phyloP scores from a whole-genome alignment of 1,140 invertebrate species.

The Venustaconcha ellipsiformis region DNA sequence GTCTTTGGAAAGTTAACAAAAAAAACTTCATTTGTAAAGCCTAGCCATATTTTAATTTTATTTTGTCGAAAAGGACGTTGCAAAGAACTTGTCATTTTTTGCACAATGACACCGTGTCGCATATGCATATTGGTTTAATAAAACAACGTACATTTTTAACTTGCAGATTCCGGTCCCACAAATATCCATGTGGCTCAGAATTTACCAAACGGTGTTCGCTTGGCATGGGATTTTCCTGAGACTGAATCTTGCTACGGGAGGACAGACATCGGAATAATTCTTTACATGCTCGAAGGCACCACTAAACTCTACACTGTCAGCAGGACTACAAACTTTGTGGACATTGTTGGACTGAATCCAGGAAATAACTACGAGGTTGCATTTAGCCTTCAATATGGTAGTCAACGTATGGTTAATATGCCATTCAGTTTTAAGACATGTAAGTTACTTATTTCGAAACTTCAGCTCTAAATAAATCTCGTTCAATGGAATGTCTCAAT shows the following conservation, averaged over 20 bases:
- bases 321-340: slow-evolving; percentile 8
- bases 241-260: slow-evolving; percentile 17
- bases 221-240: slow-evolving; percentile 19
- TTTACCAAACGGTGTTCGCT: slow-evolving; percentile 12
- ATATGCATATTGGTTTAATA: too few species aligned
- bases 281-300: background rate
- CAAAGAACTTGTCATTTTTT: too few species aligned
- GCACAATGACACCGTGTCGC: too few species aligned
- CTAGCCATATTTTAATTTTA: too few species aligned
- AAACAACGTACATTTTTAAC: too few species aligned
- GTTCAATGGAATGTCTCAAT: too few species aligned
- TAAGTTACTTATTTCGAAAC: background rate
- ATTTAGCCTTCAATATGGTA: slow-evolving; percentile 9
- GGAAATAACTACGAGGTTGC: slow-evolving; percentile 11
- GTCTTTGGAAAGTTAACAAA: too few species aligned
- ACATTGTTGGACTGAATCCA: slow-evolving; percentile 18
- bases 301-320: background rate
- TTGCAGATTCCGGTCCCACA: slow-evolving; percentile 22
- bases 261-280: slow-evolving; percentile 6
- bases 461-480: too few species aligned
- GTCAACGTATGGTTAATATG: slow-evolving; percentile 7
- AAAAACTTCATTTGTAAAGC: too few species aligned
- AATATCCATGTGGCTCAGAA: slow-evolving; percentile 23
- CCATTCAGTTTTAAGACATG: slow-evolving; percentile 19
- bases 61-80: too few species aligned